Evolutionary conservation across 2,888 invertebrate species (phyloP), one percentile per base, ranked within the genome.

Genomic region (Marronus borbonicus): DNA sequence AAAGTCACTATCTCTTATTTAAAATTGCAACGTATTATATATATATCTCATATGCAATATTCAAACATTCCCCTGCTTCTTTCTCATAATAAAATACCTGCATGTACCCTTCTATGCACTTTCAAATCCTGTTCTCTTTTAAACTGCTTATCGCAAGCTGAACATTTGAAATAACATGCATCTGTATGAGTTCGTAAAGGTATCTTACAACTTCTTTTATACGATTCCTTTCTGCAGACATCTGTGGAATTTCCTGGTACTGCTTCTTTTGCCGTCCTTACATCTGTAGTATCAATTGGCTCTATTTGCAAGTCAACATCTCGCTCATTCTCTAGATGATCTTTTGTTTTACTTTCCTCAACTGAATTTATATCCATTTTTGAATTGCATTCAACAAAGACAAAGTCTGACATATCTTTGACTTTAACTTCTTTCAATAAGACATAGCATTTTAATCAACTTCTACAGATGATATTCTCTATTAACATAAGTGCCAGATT

Each of bases 81-180:
- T 60, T 60, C 44, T 10, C 44, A 44, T 44, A 8, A 44, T 8
- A 44, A 44, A 44, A 28, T 72, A 87, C 90, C 90, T 70, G 89
- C 89, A 83, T 90, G 90, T 14, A 88, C 88, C 77, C 89, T 84
- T 86, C 88, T 87, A 81, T 90, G 90, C 79, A 89, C 89, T 52
- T 89, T 88, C 65, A 90, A 84, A 84, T 89, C 89, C 77, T 89
- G 89, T 8, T 88, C 88, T 79, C 89, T 89, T 39, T 88, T 82
- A 83, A 89, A 89, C 10, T 87, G 88, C 81, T 89, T 89, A 79
- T 85, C 85, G 81, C 90, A 90, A 20, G 89, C 86, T 1, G 86
- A 84, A 82, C 90, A 90, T 31, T 85, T 84, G 81, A 88, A 89
- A 4, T 89, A 89, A 78, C 88, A 84, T 80, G 89, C 89, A 72